A percentile compares a stretch with the other conserved stretches of the same genome.
Evolutionary conservation across 1,140 invertebrate species (phyloP).

Genomic region (Drosophila leontia): DNA sequence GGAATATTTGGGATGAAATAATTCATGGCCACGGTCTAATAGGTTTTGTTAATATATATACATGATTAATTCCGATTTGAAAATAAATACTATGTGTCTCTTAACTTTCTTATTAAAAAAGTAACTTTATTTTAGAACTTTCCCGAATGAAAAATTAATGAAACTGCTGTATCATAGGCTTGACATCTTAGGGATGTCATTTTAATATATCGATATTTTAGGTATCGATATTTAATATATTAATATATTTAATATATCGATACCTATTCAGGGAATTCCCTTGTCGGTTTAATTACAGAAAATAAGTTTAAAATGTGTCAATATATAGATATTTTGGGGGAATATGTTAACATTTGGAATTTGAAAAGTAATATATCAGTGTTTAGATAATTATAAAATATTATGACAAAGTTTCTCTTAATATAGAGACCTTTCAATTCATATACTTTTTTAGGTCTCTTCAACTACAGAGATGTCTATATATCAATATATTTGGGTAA

Average conservation of each 20-base stretch:
- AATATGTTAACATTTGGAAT: too few species aligned
- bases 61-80: not conserved
- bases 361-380: too few species aligned
- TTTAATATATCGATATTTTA: not conserved
- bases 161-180: not conserved
- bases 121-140: not conserved
- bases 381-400: not conserved
- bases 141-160: not conserved
- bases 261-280: not conserved
- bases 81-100: too few species aligned
- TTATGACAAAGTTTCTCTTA: not conserved
- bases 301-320: too few species aligned
- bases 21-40: too few species aligned
- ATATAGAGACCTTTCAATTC: not conserved
- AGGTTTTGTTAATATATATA: not conserved
- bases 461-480: too few species aligned
- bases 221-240: too few species aligned
- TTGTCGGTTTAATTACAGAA: too few species aligned
- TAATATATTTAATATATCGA: not conserved
- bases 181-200: not conserved
- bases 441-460: too few species aligned
- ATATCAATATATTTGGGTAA: too few species aligned
- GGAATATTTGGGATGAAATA: slow-evolving; percentile 86
- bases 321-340: not conserved
- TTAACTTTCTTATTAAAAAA: not conserved